phyloP scores from a whole-genome alignment of 1,140 invertebrate species.

The Lordiphosa mommai region DNA sequence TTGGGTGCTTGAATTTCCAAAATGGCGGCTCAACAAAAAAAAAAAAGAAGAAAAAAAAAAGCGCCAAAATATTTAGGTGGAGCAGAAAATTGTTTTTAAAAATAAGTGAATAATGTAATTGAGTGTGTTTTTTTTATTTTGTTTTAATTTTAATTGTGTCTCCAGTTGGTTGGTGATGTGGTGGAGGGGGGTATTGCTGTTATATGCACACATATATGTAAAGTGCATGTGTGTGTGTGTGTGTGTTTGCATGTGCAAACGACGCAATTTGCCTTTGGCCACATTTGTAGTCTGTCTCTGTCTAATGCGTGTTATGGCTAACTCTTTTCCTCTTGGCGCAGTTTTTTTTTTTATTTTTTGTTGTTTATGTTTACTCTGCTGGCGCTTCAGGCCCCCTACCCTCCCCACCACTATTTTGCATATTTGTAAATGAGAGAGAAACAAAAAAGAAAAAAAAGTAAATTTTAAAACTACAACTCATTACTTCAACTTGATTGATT shows the following conservation, averaged over 20 bases:
- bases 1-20: conserved; percentile 50
- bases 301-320: conserved; percentile 30
- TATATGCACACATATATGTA: neutral
- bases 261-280: conserved; percentile 52
- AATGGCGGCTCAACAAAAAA: conserved; percentile 49
- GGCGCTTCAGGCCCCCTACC: conserved; percentile 8
- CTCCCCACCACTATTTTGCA: neutral
- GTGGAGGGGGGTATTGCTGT: neutral
- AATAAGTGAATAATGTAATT: too few species aligned
- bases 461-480: conserved; percentile 51
- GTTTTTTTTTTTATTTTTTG: conserved; percentile 9
- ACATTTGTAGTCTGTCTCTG: conserved; percentile 22
- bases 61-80: conserved; percentile 1
- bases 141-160: too few species aligned
- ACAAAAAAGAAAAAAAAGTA: conserved; percentile 9
- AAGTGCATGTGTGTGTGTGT: too few species aligned
- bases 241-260: conserved; percentile 21
- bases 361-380: conserved; percentile 38
- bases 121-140: too few species aligned
- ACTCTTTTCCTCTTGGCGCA: conserved; percentile 12
- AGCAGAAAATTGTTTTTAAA: neutral
- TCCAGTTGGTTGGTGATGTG: too few species aligned
- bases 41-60: conserved; percentile 33
- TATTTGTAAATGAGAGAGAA: conserved; percentile 11
- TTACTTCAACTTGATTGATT: conserved; percentile 64